Conservation (phyloP, 2,797 vertebrate genomes). For the Acrossocheilus fasciatus region DNA sequence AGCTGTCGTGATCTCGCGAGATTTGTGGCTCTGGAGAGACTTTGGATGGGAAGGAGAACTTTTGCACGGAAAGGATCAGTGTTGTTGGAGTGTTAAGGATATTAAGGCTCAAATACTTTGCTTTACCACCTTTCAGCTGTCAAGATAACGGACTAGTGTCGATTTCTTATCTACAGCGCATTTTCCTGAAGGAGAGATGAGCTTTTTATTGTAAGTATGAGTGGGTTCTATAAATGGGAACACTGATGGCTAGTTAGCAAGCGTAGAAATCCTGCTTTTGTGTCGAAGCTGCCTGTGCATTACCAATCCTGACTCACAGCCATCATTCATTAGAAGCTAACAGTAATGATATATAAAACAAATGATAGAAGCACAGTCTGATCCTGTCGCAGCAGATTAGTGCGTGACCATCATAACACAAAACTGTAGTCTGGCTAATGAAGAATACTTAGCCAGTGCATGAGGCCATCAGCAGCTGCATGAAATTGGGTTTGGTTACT, state of each 20-base stretch:
- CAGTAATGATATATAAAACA: neutral
- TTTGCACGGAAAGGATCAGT: constrained; percentile 43
- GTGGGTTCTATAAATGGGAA: neutral
- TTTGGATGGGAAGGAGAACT: constrained; percentile 57
- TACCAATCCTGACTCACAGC: neutral
- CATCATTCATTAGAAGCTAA: neutral
- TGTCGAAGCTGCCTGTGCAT: neutral
- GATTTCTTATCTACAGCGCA: neutral
- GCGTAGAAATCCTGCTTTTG: constrained; percentile 17
- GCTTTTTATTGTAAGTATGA: constrained; percentile 84
- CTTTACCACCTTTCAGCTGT: neutral
- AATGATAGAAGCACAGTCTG: neutral
- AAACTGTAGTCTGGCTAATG: constrained; percentile 13
- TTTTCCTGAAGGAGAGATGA: constrained; percentile 73
- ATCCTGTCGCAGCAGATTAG: neutral
- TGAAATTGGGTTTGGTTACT: neutral
- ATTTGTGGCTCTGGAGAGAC: constrained; percentile 29
- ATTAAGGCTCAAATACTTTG: neutral
- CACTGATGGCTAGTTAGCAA: constrained; percentile 50
- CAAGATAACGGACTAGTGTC: neutral
- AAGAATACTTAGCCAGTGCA: neutral
- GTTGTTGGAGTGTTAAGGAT: constrained; percentile 3
- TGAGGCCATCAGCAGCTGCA: constrained; percentile 21
- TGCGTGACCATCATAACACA: neutral
- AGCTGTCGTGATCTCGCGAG: constrained; percentile 53